Evolutionary conservation across 2,888 invertebrate genomes (phyloP), one percentile per base, ranked within the genome.

Genomic region (Melangyna quadrimaculata): DNA sequence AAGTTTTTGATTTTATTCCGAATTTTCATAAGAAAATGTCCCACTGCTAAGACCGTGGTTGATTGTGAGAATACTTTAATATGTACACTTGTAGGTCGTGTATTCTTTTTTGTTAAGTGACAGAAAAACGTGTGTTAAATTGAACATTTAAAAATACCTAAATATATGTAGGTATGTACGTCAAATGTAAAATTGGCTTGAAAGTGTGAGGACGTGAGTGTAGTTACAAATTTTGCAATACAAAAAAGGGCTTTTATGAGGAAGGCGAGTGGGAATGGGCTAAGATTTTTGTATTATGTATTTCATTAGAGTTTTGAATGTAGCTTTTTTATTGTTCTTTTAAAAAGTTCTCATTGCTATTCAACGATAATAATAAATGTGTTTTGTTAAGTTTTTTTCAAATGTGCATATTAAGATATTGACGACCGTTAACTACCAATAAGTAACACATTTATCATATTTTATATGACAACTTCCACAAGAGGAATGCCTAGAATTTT

Each of bases 121-220:
- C 37, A 32, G 65, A 53, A 32, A 19, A 32, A 65, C 55, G 53
- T 74, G 55, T 32, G 73, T 57, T 37, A 43, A 73, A 67, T 73
- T 37, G 67, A 59, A 79, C 67, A 73, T 69, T 43, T 1, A 65
- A 78, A 67, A 37, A 51, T 65, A 63, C 22, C 2, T 22, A 55
- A n/a, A n/a, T n/a, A n/a, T n/a, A n/a, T n/a, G n/a, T n/a, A n/a
- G n/a, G n/a, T n/a, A n/a, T n/a, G n/a, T n/a, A 59, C 22, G 22
- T 27, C 6, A 61, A 61, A 59, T 35, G 14, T 35, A 32, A 57
- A 32, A 29, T 40, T 70, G n/a, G 78, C 71, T 22, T 59, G 48
- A 72, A 78, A 59, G 40, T 65, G 43, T 67, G 59, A 51, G 45
- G 55, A 79, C 73, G 79, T 73, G 79, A 72, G 45, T 72, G 32